Evolutionary conservation across 2,113 vertebrate species (phyloP).

Genomic region (Heptranchias perlo): DNA sequence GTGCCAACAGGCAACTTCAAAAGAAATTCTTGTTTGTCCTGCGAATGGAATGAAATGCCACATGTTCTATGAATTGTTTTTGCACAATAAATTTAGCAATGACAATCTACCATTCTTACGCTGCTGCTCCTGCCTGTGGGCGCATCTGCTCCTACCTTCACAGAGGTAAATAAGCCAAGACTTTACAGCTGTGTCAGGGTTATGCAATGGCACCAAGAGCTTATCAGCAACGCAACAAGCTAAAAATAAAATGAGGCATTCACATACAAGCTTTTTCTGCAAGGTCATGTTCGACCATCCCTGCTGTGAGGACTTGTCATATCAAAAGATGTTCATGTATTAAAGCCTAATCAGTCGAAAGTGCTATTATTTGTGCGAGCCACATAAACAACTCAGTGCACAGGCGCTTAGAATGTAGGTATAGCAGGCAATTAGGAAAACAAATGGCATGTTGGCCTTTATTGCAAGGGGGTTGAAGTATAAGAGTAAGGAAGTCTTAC

Average conservation of each 20-base stretch:
- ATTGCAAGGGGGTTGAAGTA: no score
- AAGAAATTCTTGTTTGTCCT: not conserved
- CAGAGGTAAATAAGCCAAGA: not conserved
- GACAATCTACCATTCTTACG: not conserved
- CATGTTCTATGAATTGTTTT: not conserved
- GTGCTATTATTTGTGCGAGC: not conserved
- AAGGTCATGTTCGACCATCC: constrained; percentile 39
- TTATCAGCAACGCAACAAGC: not conserved
- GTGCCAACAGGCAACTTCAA: not conserved
- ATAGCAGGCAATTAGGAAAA: no score
- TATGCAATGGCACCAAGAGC: not conserved
- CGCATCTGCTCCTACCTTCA: constrained; percentile 36
- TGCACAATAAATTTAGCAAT: not conserved
- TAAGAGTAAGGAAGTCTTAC: no score
- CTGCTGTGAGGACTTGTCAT: constrained; percentile 32
- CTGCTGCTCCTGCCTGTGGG: constrained; percentile 34
- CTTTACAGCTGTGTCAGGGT: not conserved
- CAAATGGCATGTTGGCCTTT: no score
- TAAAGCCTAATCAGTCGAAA: constrained; percentile 37
- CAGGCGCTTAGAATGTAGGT: no score
- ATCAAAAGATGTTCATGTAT: not conserved
- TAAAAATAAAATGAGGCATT: constrained; percentile 36
- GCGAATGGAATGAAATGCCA: not conserved
- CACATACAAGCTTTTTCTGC: constrained; percentile 38
- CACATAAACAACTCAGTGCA: constrained; percentile 14